These are phyloP conservation scores for Glyptemys insculpta DNA, from an alignment of 2,797 vertebrate genomes.

Conservation along the genomic window DNA sequence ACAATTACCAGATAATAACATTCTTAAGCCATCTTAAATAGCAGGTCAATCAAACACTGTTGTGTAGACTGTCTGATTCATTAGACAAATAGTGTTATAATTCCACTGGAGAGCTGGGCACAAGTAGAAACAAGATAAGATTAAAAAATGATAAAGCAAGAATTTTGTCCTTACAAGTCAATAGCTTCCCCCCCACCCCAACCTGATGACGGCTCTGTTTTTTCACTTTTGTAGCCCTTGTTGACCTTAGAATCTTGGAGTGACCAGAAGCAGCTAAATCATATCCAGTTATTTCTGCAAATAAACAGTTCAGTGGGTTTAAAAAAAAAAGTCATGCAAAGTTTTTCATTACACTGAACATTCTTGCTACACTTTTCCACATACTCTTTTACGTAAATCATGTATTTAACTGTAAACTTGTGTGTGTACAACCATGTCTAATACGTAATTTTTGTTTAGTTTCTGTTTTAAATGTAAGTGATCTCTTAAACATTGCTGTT, in stretches of 20 bases:
- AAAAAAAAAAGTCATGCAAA: background rate
- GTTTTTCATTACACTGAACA: background rate
- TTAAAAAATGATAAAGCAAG: background rate
- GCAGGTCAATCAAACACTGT: background rate
- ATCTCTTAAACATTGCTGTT: constrained; percentile 47
- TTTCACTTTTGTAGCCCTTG: background rate
- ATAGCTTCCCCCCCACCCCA: background rate
- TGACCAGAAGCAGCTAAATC: background rate
- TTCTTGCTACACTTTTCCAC: constrained; percentile 11
- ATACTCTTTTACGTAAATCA: constrained; percentile 31
- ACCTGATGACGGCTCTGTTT: background rate
- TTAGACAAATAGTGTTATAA: background rate
- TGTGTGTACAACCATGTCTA: constrained; percentile 34
- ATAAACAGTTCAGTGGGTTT: background rate
- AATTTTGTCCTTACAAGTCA: background rate
- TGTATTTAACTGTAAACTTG: constrained; percentile 41
- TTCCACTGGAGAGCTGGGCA: background rate
- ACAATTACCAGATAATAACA: background rate
- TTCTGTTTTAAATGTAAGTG: constrained; percentile 60
- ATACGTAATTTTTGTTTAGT: constrained; percentile 18
- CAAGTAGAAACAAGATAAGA: background rate
- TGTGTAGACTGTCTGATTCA: background rate
- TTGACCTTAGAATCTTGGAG: background rate
- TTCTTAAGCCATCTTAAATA: background rate
- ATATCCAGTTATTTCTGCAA: background rate